Base-by-base conservation (phyloP, 2,888 invertebrate species). In the Monoplex corrugatus region DNA sequence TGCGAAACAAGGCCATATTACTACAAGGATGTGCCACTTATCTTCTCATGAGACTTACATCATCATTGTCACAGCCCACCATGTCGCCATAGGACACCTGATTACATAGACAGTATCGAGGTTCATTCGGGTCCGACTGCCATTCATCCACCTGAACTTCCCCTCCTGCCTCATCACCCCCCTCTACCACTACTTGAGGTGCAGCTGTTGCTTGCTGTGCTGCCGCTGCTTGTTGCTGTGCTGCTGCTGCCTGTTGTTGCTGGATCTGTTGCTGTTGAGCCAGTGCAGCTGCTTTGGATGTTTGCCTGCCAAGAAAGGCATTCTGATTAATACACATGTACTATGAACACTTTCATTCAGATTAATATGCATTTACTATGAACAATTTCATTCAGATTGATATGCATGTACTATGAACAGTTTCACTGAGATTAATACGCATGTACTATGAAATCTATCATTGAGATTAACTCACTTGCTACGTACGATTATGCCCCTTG, bases 21-120 rank as follows among this genome's bases (percentile, higher is more conserved):
- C n/a, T n/a, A n/a, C n/a, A n/a, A n/a, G n/a, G n/a, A n/a, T n/a
- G n/a, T n/a, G n/a, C n/a, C n/a, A n/a, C n/a, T n/a, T n/a, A n/a
- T n/a, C 16, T 78, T 35, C n/a, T 23, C 23, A 3, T 32, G 38
- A 45, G 38, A 97, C 98, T 97, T 96, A 98, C 98, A 95, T 98
- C 98, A 96, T 98, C 98, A 96, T 99, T 99, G 96, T 99, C 99
- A 96, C 99, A 99, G 91, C 99, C 99, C 80, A 99, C 99, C 99
- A 99, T 99, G 96, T 99, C 98, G 0, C 99, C 99, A 95, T 99
- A 99, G 0, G 98, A 98, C 38, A 99, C 98, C 96, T 99, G 98
- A 96, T 99, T 99, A 96, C 99, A 99, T 93, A 99, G 97, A 96
- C 99, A 99, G 96, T 99, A 99, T 93, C 98, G 97, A 0, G 99